Evolutionary conservation across 2,113 vertebrate genomes (phyloP), one percentile per base, ranked within the genome.

Genomic region (Colius striatus): DNA sequence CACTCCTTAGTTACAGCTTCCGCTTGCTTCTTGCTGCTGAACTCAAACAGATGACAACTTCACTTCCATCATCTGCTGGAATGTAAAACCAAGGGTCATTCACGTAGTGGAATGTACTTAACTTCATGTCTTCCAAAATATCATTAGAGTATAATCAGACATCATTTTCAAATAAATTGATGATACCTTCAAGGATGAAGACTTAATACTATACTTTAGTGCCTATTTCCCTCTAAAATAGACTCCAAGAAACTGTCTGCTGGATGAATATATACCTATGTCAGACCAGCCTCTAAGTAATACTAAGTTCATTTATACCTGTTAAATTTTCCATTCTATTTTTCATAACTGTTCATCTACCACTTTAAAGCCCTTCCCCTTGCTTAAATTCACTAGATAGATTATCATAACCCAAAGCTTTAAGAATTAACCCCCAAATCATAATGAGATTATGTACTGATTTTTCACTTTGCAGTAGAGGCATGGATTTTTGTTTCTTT

Each of bases 71-170:
- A 57, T 36, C 53, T 89, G n/a, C 72, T 57, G 61, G 38, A 93
- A 95, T 81, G 94, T 54, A 85, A 66, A 95, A 68, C 63, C 79
- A 74, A 80, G 48, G 54, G 47, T 86, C 38, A 86, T 32, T 45
- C 27, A 45, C 4, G 0, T 16, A 67, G 32, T 7, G 16, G 34
- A 85, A 80, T 6, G 10, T 5, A 50, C 51, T 88, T 77, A 2
- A 26, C 71, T 84, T 84, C 15, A 26, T 13, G 43, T 53, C 84
- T 95, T 94, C 92, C 71, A 93, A 87, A 91, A 73, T n/a, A 82
- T 30, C 38, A 61, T 82, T 91, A 92, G 71, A 61, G 70, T 22
- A n/a, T 82, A 20, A 77, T 55, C 60, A 62, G 27, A 73, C 67
- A n/a, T 68, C 2, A 65, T 62, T 81, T 78, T 45, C 70, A 77